Conservation (phyloP, 2,797 vertebrate genomes). For the Eurystomus glaucurus region DNA sequence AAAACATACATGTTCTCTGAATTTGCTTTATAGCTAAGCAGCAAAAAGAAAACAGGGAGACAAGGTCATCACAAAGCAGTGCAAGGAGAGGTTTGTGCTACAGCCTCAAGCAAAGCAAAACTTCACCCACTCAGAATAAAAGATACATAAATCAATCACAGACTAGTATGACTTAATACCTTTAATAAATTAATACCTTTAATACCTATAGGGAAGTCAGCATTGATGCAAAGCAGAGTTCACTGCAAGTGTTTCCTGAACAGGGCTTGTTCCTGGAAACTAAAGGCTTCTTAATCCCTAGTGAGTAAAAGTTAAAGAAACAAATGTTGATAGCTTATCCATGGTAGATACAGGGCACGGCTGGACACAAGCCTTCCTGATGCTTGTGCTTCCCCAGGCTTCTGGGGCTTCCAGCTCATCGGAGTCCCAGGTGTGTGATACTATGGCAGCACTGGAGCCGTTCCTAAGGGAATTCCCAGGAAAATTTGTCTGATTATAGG, state of each 20-base stretch:
- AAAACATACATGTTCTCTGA: background rate
- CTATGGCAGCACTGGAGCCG: fast-evolving
- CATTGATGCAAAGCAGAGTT: background rate
- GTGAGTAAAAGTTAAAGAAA: background rate
- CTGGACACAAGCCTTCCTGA: background rate
- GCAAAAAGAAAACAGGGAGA: background rate
- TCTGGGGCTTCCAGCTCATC: background rate
- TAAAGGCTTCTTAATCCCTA: background rate
- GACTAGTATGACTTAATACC: background rate
- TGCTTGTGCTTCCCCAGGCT: background rate
- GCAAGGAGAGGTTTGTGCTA: background rate
- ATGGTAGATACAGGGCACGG: fast-evolving
- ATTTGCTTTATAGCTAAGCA: background rate
- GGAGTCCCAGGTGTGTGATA: background rate
- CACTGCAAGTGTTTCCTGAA: background rate
- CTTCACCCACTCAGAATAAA: background rate
- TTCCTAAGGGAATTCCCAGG: background rate
- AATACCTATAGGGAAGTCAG: background rate
- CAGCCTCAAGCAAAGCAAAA: background rate
- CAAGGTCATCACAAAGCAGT: background rate
- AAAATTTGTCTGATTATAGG: background rate
- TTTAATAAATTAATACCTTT: background rate
- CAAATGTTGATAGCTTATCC: background rate
- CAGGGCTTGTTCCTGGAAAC: background rate
- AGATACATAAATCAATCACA: background rate